Evolutionary conservation across 2,888 invertebrate genomes (phyloP), one percentile per base, ranked within the genome.

Genomic region (Chrysolina americana): DNA sequence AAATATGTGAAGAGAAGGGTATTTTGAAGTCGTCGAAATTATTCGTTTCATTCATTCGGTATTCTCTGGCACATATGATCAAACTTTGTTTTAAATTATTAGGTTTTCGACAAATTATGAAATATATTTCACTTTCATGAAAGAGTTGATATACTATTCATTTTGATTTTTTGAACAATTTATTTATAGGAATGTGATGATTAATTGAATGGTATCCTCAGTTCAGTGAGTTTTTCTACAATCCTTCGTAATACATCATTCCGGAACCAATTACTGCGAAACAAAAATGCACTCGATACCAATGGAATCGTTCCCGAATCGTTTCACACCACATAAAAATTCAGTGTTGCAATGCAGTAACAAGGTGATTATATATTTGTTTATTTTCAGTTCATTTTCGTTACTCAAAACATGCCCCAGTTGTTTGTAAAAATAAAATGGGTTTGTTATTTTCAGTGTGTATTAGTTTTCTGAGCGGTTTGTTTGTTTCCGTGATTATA

Each of bases 321-420:
- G 15, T 59, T 59, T 36, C 28, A 28, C 59, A 36, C 59, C 59
- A 28, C 23, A 59, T 59, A 10, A 59, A 59, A 59, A 59, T 36
- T n/a, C 36, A 17, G 17, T 59, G 59, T 59, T 59, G 36, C 59
- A 59, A 59, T 59, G 59, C 19, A 11, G 36, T 17, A 59, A 28
- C 59, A 59, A 28, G 23, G n/a, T 15, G 13, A 10, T 36, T 36
- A n/a, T n/a, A n/a, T 59, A 59, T n/a, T 59, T 36, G 59, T 59
- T 59, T 59, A 59, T 59, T 59, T 36, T 59, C 36, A 5, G 59
- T 23, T 36, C 23, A 28, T 59, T 59, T 59, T 36, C 28, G 23
- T 59, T 59, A 59, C 59, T 59, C 2, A 5, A n/a, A 36, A 59
- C 59, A 17, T 59, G 36, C 0, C 59, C 59, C 36, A 59, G 59